These are phyloP conservation scores for Bungarus multicinctus DNA, from an alignment of 2,113 vertebrate species.

Conservation along the genomic window DNA sequence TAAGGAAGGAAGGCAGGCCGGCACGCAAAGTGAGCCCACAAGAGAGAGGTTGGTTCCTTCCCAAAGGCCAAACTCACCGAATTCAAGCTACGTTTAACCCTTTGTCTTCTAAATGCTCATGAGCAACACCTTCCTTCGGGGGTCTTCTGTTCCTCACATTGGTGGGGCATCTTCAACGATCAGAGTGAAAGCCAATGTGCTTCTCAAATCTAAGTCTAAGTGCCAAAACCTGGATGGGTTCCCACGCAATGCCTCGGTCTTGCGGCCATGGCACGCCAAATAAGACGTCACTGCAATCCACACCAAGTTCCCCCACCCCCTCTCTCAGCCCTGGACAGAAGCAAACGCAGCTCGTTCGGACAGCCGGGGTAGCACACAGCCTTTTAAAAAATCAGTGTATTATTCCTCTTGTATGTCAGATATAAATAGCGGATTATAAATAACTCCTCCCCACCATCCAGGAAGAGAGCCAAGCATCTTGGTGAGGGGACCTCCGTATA, in stretches of 20 bases:
- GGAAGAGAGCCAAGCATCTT: neutral
- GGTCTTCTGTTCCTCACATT: neutral
- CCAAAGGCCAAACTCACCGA: neutral
- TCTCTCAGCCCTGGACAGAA: neutral
- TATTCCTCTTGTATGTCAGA: neutral
- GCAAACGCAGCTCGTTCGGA: neutral
- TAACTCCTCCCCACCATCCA: neutral
- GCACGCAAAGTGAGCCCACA: neutral
- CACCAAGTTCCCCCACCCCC: neutral
- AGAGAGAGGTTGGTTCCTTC: neutral
- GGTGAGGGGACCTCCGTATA: neutral
- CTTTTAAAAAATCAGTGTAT: neutral
- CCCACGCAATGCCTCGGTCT: neutral
- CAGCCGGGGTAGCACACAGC: neutral
- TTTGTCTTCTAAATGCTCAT: neutral
- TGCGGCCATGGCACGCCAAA: neutral
- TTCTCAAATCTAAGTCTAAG: neutral
- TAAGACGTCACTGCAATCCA: neutral
- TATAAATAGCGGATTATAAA: conserved; percentile 16
- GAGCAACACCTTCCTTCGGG: neutral
- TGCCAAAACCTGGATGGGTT: neutral
- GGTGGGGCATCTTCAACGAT: neutral
- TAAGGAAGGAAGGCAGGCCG: neutral
- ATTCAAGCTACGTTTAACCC: neutral
- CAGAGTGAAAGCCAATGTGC: rapidly evolving